phyloP scores from a whole-genome alignment of 2,888 invertebrate species.

The Lepas anatifera region DNA sequence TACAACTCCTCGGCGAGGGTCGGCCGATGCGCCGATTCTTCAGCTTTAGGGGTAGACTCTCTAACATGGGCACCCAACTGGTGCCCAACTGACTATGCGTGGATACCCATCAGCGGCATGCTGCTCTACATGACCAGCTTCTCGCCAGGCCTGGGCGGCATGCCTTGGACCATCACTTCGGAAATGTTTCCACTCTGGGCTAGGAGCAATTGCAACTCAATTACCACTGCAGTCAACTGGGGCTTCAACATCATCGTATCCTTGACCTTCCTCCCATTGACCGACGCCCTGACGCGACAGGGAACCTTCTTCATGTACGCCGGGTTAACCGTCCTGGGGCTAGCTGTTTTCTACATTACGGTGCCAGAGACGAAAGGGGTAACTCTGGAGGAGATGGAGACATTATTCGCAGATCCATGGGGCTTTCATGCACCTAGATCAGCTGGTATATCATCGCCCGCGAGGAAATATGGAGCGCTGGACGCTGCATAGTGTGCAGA shows the following conservation, averaged over 20 bases:
- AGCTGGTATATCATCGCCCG: no score
- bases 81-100: constrained; percentile 27
- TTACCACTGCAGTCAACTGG: constrained; percentile 38
- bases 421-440: not conserved
- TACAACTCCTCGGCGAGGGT: not conserved
- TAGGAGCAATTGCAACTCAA: constrained; percentile 37
- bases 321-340: constrained; percentile 36
- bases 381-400: constrained; percentile 38
- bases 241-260: no score
- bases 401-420: not conserved
- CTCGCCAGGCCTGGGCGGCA: constrained; percentile 42
- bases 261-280: constrained; percentile 31
- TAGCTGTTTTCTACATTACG: constrained; percentile 31
- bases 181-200: constrained; percentile 45
- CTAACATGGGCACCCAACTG: constrained; percentile 23
- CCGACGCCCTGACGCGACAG: constrained; percentile 35
- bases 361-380: constrained; percentile 39
- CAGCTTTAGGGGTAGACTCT: constrained; percentile 17
- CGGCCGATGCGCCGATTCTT: not conserved
- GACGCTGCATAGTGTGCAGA: no score
- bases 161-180: constrained; percentile 44
- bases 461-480: no score
- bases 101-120: constrained; percentile 37
- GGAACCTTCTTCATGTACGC: constrained; percentile 44
- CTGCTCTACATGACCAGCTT: constrained; percentile 38